Percentiles rank a stretch among this genome's conserved stretches.
phyloP scores from a whole-genome alignment of 2,113 vertebrate species.

The Fregetta grallaria region DNA sequence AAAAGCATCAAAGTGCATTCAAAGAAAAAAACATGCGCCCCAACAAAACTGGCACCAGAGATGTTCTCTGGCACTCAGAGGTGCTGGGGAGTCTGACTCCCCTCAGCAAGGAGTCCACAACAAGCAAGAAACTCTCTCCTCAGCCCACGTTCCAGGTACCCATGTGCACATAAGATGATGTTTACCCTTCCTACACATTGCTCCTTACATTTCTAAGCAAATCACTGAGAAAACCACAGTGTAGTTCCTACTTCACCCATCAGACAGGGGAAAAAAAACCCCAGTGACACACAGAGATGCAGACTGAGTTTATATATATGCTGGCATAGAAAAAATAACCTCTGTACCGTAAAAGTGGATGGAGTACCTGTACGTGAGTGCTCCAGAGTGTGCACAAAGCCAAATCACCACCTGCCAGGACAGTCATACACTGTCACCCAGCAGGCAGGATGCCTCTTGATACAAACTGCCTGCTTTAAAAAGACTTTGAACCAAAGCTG shows the following conservation, averaged over 20 bases:
- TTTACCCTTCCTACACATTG: neutral
- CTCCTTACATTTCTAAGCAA: neutral
- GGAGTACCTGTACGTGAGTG: neutral
- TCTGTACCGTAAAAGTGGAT: neutral
- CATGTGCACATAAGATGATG: neutral
- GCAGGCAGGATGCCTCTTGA: neutral
- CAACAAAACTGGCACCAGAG: neutral
- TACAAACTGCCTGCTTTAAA: neutral
- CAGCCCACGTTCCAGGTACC: neutral
- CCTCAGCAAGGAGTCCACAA: neutral
- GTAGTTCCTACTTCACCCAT: neutral
- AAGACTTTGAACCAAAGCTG: neutral
- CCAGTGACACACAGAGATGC: neutral
- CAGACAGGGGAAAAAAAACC: neutral
- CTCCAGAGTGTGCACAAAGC: neutral
- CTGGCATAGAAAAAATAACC: neutral
- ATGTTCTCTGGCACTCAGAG: neutral
- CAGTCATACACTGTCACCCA: neutral
- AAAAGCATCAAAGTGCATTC: neutral
- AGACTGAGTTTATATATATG: neutral
- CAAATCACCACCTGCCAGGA: neutral
- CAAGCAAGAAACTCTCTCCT: neutral
- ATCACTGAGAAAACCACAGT: neutral
- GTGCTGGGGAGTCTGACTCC: neutral
- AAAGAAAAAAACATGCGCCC: neutral